Evolutionary conservation across 2,888 invertebrate genomes (phyloP).

Genomic region (Margaritifera margaritifera): DNA sequence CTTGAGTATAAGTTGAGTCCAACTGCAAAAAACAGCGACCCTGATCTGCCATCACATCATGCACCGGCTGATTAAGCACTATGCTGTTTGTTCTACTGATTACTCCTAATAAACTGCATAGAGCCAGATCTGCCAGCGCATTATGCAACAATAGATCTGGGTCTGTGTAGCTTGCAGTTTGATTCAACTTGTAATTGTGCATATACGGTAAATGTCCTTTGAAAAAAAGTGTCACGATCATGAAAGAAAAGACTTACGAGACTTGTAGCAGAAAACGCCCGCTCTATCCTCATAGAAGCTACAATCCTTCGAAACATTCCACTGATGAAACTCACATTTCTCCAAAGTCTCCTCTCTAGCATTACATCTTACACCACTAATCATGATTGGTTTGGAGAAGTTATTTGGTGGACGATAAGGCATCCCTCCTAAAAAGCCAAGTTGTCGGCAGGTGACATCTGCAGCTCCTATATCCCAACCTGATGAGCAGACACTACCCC

Average conservation of each 20-base stretch:
- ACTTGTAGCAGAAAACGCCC: conserved; percentile 62
- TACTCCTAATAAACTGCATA: no score
- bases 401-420: conserved; percentile 48
- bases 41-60: no score
- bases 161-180: no score
- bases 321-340: conserved; percentile 35
- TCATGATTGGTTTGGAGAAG: conserved; percentile 76
- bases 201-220: background rate
- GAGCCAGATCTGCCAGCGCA: no score
- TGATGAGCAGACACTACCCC: conserved; percentile 84
- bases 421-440: conserved; percentile 49
- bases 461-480: conserved; percentile 81
- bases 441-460: conserved; percentile 71
- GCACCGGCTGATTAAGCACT: no score
- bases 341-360: conserved; percentile 42
- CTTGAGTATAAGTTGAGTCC: no score
- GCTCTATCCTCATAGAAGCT: conserved; percentile 49
- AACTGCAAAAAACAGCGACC: no score
- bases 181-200: no score
- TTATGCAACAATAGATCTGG: no score
- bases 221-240: no score
- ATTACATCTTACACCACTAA: conserved; percentile 68
- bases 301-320: conserved; percentile 42
- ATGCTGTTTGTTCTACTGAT: no score
- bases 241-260: background rate